These are phyloP conservation scores for Meles meles DNA, from an alignment of 2,113 vertebrate species.

Conservation along the genomic window DNA sequence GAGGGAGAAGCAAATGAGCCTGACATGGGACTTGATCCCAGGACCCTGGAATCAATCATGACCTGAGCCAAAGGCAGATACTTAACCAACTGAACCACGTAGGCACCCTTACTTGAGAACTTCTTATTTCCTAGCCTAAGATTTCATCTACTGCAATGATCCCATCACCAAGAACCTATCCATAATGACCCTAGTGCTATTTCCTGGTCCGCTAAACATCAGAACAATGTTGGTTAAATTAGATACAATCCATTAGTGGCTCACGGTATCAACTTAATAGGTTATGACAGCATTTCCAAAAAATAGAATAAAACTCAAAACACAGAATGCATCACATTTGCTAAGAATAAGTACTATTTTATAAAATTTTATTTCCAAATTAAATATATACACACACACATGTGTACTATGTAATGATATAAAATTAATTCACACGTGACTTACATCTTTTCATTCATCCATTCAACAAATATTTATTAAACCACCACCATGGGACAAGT, in stretches of 20 bases:
- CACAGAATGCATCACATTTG: neutral
- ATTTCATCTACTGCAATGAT: neutral
- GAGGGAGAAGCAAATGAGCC: neutral
- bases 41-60: neutral
- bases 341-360: constrained; percentile 3
- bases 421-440: neutral
- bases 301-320: neutral
- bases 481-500: neutral
- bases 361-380: neutral
- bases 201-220: neutral
- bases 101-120: neutral
- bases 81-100: neutral
- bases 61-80: neutral
- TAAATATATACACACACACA: neutral
- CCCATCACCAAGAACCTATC: neutral
- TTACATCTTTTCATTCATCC: neutral
- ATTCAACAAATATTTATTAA: neutral
- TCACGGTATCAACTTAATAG: neutral
- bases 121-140: neutral
- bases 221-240: neutral
- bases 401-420: neutral
- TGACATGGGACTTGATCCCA: neutral
- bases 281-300: neutral
- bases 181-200: neutral
- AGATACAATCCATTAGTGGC: neutral